phyloP scores from a whole-genome alignment of 2,113 vertebrate species.

The Tachysurus vachellii region DNA sequence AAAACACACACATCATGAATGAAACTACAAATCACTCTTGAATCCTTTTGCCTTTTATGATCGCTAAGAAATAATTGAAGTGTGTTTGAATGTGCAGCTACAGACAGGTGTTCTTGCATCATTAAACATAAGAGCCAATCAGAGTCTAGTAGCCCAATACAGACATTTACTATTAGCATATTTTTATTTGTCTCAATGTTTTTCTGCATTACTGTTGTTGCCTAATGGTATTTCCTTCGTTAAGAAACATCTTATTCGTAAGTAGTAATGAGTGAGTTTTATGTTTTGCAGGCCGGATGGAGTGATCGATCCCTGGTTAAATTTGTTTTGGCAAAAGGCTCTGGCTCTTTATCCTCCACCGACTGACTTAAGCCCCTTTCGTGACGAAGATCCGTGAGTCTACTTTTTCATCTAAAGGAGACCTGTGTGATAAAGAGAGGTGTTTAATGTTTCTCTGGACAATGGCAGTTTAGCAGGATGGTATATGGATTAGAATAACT shows the following conservation, averaged over 20 bases:
- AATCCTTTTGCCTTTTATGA: too few species aligned
- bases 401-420: constrained; percentile 25
- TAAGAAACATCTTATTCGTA: too few species aligned
- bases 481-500: background rate
- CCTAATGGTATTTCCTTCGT: background rate
- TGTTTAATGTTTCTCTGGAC: background rate
- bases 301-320: constrained; percentile 86
- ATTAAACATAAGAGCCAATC: background rate
- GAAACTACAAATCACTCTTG: too few species aligned
- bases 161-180: background rate
- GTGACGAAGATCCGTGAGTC: constrained; percentile 67
- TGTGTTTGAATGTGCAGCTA: background rate
- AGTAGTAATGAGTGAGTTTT: background rate
- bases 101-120: background rate
- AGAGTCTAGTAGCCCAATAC: background rate
- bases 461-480: background rate
- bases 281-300: constrained; percentile 81
- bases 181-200: background rate
- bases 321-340: constrained; percentile 81
- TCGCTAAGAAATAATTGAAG: too few species aligned
- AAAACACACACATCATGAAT: too few species aligned
- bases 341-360: constrained; percentile 73
- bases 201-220: background rate
- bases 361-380: constrained; percentile 62
- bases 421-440: background rate